Evolutionary conservation across 1,140 invertebrate genomes (phyloP).

Genomic region (Scylla paramamosain): DNA sequence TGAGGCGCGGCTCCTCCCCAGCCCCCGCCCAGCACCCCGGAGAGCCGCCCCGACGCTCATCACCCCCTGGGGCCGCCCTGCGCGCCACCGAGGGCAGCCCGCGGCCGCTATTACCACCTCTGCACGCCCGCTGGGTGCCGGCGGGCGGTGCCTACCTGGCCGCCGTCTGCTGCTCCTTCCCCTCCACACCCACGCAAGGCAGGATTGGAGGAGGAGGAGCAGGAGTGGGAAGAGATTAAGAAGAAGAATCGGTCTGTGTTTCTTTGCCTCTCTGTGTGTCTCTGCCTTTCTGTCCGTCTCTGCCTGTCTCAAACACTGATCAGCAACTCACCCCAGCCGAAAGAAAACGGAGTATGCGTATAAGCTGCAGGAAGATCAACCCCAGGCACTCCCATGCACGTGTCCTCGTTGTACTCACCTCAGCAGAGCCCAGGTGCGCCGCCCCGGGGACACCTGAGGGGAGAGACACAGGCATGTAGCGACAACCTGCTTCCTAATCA

Average conservation of each 20-base stretch:
- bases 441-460: too few species aligned
- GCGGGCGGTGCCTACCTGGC: slow-evolving; percentile 52
- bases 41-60: background rate
- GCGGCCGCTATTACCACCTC: slow-evolving; percentile 46
- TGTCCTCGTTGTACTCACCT: too few species aligned
- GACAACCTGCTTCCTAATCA: too few species aligned
- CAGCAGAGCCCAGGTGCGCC: too few species aligned
- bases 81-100: slow-evolving; percentile 41
- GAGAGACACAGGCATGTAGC: too few species aligned
- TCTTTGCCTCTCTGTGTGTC: background rate
- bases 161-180: background rate
- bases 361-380: too few species aligned
- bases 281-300: background rate
- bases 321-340: too few species aligned
- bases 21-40: background rate
- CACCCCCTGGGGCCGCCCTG: background rate
- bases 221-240: too few species aligned
- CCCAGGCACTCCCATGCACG: too few species aligned
- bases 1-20: background rate
- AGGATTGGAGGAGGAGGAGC: background rate
- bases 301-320: background rate
- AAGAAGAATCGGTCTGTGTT: background rate
- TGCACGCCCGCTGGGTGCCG: slow-evolving; percentile 40
- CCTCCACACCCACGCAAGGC: slow-evolving; percentile 30
- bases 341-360: too few species aligned